Evolutionary conservation across 1,140 invertebrate genomes (phyloP).

Genomic region (Pectinophora gossypiella): DNA sequence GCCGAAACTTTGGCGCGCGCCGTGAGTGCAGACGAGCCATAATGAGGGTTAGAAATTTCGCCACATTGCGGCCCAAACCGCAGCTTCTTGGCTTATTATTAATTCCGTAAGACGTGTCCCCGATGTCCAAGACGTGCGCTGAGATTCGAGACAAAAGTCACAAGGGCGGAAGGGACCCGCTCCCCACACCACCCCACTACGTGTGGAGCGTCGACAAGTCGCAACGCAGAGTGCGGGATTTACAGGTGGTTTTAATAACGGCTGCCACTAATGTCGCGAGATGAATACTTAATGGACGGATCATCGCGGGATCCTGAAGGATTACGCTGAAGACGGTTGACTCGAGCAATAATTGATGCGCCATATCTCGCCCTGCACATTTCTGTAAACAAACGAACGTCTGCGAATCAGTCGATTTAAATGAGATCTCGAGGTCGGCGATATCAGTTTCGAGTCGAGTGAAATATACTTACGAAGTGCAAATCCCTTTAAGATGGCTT

Average conservation of each 20-base stretch:
- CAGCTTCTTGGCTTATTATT: constrained; percentile 74
- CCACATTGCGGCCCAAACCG: constrained; percentile 66
- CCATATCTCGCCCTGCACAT: not conserved
- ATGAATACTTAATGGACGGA: constrained; percentile 71
- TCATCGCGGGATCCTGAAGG: constrained; percentile 42
- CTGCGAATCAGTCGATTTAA: not conserved
- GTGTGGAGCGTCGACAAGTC: constrained; percentile 57
- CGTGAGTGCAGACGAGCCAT: constrained; percentile 66
- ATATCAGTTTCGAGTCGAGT: not conserved
- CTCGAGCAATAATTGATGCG: constrained; percentile 16
- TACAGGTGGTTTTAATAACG: constrained; percentile 74
- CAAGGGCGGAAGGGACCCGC: constrained; percentile 44
- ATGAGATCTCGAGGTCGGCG: not conserved
- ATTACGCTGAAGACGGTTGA: constrained; percentile 17
- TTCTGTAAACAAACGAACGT: not conserved
- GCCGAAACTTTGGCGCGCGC: constrained; percentile 57
- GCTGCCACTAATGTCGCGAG: constrained; percentile 61
- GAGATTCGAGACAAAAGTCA: constrained; percentile 73
- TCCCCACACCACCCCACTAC: constrained; percentile 35
- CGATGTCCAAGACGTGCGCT: constrained; percentile 73
- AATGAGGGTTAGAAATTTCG: constrained; percentile 73
- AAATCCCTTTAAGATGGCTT: constrained; percentile 66
- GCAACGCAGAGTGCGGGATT: constrained; percentile 59
- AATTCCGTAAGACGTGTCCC: constrained; percentile 74
- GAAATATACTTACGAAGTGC: constrained; percentile 61